Evolutionary conservation across 1,140 invertebrate genomes (phyloP), one percentile per base, ranked within the genome.

Genomic region (Magallana ariakensis): DNA sequence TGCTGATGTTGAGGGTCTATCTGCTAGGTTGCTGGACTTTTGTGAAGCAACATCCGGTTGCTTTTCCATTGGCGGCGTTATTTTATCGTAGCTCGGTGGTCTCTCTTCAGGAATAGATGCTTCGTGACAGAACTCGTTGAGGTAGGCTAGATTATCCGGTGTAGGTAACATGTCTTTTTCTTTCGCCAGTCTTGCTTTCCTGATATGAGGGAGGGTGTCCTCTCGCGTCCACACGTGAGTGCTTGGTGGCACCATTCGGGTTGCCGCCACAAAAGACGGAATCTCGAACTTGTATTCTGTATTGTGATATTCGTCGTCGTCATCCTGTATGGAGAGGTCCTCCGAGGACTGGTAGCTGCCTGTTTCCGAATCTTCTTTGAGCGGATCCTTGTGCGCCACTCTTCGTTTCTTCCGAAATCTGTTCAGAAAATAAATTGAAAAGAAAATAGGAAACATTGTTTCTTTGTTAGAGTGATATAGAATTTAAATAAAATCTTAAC

Each of bases 121-220:
- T 10, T 26, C 22, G 33, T 70, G 66, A 26, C 66, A 70, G 22
- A 70, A 70, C 33, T 70, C 66, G 66, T 70, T 70, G 66, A 70
- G 66, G 66, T 70, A 70, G 66, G 66, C 26, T 70, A 70, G 33
- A 11, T 26, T 70, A 26, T 70, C 66, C 22, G 22, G 22, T 13
- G 66, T 70, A 15, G 66, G 66, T 70, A 70, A 26, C 66, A 33
- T 70, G 10, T 70, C 26, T 26, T 70, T 22, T 70, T 70, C 58
- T 13, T 60, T 70, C 11, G 19, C 22, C 1, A 19, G 22, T 13
- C 66, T 70, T 11, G 22, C 22, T 26, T 70, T 70, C 3, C 66
- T 26, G 13, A 70, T 70, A 26, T 70, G 66, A 26, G 66, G 66
- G 10, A 70, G 66, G 33, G 66, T 70, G 22, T 70, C 66, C 22